Evolutionary conservation across 2,888 invertebrate species (phyloP), one percentile per base, ranked within the genome.

Genomic region (Drosophila stalkeri): DNA sequence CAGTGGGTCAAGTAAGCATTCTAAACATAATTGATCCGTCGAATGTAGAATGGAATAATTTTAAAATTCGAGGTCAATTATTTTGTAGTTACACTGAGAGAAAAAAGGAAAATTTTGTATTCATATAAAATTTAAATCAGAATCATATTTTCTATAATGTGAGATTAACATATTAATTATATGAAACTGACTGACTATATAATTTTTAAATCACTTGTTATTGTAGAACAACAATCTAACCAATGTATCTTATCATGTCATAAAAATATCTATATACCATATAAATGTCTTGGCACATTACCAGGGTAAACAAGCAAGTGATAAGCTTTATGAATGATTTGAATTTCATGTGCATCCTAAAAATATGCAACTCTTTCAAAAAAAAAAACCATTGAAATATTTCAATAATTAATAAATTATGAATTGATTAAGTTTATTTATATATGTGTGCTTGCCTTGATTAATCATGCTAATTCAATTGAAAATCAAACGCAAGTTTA

Each of bases 281-380:
- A 46, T 16, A 23, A 23, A 14, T 31, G 20, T 12, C 7, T 9
- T 4, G 14, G 2, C 23, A 27, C 27, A 54, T 33, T 5, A 12
- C 12, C 14, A 12, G 12, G 9, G 37, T 54, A 33, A 20, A 18
- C 31, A 16, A 31, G n/a, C 6, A 31, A 27, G 14, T 52, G 71
- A 71, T 71, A 72, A 71, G 62, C 18, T 11, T 27, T n/a, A 49
- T 59, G 23, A 72, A 27, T 33, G 20, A 61, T 44, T 27, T 18
- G 16, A 31, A 55, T 62, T 56, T 55, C 9, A 3, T 3, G 9
- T 18, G 2, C 60, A 47, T 14, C 77, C 80, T 35, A 54, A 5
- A 77, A 80, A 57, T 77, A 77, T 77, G 76, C 77, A 69, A 68
- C 2, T 1, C 9, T 43, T 41, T 7, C n/a, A 12, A 5, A 18